Percentiles rank a stretch among this genome's conserved stretches.
Conservation (phyloP, 2,797 vertebrate genomes). For the Anomalospiza imberbis region DNA sequence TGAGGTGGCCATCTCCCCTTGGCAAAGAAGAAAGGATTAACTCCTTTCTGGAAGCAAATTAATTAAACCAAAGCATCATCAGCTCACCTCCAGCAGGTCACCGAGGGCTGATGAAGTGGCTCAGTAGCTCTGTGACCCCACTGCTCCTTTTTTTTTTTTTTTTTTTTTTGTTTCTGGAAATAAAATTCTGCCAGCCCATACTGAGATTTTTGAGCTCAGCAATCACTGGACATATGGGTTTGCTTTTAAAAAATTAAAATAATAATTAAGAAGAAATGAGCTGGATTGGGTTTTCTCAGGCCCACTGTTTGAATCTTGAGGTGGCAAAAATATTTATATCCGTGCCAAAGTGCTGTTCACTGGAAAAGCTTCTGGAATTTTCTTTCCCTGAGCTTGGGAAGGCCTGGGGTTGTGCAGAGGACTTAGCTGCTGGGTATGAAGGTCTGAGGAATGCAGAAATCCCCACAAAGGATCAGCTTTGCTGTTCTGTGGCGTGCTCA, state of each 20-base stretch:
- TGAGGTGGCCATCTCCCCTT: not conserved
- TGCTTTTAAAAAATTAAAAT: not conserved
- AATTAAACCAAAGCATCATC: not conserved
- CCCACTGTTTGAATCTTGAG: not conserved
- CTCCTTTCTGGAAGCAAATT: not conserved
- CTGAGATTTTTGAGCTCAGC: not conserved
- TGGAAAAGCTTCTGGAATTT: not conserved
- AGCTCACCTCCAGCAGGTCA: not conserved
- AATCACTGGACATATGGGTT: not conserved
- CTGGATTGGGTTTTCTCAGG: not conserved
- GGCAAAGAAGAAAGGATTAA: not conserved
- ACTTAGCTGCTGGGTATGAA: rapidly evolving
- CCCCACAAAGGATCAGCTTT: not conserved
- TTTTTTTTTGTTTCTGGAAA: not conserved
- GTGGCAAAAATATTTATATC: not conserved
- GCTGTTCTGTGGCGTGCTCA: not conserved
- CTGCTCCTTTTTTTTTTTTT: not conserved
- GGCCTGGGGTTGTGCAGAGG: not conserved
- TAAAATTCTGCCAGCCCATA: not conserved
- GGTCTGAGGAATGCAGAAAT: not conserved
- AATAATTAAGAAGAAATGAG: not conserved
- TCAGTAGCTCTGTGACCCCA: not conserved
- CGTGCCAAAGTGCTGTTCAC: not conserved
- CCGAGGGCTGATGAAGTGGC: not conserved
- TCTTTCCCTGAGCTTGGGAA: not conserved